Conservation (phyloP, 2,797 vertebrate genomes). For the Sebastolobus altivelis region DNA sequence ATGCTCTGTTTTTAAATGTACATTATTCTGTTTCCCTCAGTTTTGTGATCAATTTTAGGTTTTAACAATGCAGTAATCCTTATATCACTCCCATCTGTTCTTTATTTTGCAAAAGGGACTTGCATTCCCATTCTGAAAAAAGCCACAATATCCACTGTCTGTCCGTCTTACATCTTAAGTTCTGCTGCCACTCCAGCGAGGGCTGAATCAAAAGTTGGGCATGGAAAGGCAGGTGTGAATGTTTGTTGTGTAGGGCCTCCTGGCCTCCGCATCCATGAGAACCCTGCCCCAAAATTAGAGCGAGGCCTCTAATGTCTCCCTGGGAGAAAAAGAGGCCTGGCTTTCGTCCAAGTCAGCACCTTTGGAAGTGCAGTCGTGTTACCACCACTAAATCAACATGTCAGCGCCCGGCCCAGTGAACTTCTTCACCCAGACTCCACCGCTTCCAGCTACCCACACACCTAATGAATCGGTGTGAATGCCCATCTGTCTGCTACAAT, state of each 20-base stretch:
- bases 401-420: constrained; percentile 84
- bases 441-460: constrained; percentile 79
- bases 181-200: constrained; percentile 19
- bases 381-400: constrained; percentile 88
- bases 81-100: not conserved
- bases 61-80: not conserved
- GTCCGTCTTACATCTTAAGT: constrained; percentile 19
- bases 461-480: constrained; percentile 82
- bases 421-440: constrained; percentile 82
- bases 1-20: not conserved
- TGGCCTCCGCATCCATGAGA: constrained; percentile 67
- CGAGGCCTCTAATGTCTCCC: constrained; percentile 78
- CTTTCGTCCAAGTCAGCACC: constrained; percentile 88
- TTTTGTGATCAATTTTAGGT: not conserved
- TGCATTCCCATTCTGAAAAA: constrained; percentile 12
- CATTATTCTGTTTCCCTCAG: not conserved
- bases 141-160: not conserved
- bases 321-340: constrained; percentile 83
- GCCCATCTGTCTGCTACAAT: constrained; percentile 69
- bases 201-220: constrained; percentile 60
- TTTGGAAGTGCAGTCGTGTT: constrained; percentile 87
- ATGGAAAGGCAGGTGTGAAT: constrained; percentile 79
- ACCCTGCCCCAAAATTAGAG: constrained; percentile 81
- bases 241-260: constrained; percentile 76
- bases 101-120: constrained; percentile 4